Conservation (phyloP, 2,797 vertebrate species). For the Simalia tracyae region DNA sequence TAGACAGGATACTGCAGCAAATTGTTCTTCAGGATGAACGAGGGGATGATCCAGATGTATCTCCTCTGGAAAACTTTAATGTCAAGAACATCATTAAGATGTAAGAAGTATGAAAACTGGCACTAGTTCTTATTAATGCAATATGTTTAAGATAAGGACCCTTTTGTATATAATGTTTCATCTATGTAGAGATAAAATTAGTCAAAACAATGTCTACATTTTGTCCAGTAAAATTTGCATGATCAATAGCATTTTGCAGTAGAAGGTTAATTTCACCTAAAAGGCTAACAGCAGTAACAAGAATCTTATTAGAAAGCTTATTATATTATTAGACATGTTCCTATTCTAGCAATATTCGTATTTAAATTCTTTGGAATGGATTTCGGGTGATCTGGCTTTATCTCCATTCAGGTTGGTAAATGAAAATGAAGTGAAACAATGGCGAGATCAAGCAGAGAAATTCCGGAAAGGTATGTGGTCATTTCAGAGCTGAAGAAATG, state of each 20-base stretch:
- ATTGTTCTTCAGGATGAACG: conserved; percentile 94
- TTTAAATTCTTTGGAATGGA: background rate
- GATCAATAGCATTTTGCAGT: background rate
- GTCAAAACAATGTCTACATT: background rate
- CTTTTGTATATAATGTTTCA: background rate
- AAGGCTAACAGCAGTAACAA: background rate
- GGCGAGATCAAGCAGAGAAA: conserved; percentile 95
- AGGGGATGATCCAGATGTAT: conserved; percentile 89
- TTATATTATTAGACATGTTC: background rate
- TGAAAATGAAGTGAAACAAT: conserved; percentile 96
- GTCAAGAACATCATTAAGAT: conserved; percentile 96
- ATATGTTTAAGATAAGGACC: background rate
- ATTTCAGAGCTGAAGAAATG: background rate
- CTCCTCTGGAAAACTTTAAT: conserved; percentile 94
- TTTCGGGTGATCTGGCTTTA: conserved; percentile 17
- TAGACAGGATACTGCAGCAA: conserved; percentile 96
- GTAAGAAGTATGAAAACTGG: conserved; percentile 74
- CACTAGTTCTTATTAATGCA: conserved; percentile 23
- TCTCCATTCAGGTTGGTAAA: conserved; percentile 87
- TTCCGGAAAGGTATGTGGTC: conserved; percentile 88
- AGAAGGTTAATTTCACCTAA: background rate
- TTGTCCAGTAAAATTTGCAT: background rate
- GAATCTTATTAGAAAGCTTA: conserved; percentile 9
- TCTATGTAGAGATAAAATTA: background rate
- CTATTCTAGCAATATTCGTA: background rate